These are phyloP conservation scores for Mirza zaza DNA, from an alignment of 2,113 vertebrate species.

Conservation along the genomic window DNA sequence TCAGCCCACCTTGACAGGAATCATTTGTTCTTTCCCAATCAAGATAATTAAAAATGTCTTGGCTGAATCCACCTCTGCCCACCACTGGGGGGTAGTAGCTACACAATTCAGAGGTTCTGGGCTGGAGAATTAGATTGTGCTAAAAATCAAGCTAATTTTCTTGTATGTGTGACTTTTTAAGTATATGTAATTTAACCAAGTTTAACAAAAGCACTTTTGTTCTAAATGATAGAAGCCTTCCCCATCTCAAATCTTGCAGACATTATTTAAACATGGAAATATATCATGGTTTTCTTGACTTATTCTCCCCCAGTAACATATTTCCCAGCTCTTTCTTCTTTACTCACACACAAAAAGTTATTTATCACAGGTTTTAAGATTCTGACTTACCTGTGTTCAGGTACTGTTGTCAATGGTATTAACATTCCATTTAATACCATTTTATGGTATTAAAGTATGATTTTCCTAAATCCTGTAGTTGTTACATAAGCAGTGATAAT, in stretches of 20 bases:
- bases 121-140: background rate
- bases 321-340: background rate
- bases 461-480: background rate
- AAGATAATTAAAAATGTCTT: background rate
- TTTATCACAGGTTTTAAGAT: background rate
- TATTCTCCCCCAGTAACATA: background rate
- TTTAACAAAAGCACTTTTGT: conserved; percentile 25
- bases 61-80: background rate
- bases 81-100: conserved; percentile 33
- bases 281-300: background rate
- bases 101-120: background rate
- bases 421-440: too few relatives aligned
- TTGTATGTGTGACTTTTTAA: conserved; percentile 40
- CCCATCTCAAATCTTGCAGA: background rate
- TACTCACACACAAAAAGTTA: background rate
- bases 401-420: background rate
- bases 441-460: background rate
- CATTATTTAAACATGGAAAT: conserved; percentile 1
- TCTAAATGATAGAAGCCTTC: background rate
- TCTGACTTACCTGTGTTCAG: conserved; percentile 1
- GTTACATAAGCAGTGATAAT: background rate
- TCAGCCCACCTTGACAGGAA: background rate
- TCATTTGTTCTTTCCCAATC: background rate
- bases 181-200: background rate
- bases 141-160: conserved; percentile 20